A percentile compares a stretch with the other conserved stretches of the same genome.
Evolutionary conservation across 1,140 invertebrate species (phyloP).

Genomic region (Agrypnia vestita): DNA sequence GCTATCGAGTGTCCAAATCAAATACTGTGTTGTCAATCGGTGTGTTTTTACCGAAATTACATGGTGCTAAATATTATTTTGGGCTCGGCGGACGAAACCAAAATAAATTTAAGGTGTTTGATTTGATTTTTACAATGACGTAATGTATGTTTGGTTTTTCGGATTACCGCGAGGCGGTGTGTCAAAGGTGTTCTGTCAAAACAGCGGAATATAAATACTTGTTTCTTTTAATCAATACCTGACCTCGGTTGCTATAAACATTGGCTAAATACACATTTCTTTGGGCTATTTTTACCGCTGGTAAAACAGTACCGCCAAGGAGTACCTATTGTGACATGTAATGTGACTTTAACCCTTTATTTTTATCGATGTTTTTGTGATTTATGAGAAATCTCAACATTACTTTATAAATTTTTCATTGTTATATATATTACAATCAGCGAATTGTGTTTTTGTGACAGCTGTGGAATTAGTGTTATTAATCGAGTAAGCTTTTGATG

Average conservation of each 20-base stretch:
- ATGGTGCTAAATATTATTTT: conserved; percentile 38
- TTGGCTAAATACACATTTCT: background rate
- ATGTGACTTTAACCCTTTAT: too few species aligned
- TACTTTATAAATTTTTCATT: too few species aligned
- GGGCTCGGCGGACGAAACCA: conserved; percentile 44
- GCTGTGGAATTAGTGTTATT: too few species aligned
- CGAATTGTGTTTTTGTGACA: too few species aligned
- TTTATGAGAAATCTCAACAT: background rate
- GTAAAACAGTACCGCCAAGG: background rate
- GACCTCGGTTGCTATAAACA: conserved; percentile 40
- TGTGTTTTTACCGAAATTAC: background rate
- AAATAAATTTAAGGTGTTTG: conserved; percentile 31
- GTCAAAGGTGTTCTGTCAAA: conserved; percentile 2
- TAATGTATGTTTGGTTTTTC: conserved; percentile 23
- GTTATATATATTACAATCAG: too few species aligned
- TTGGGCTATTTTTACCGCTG: conserved; percentile 7
- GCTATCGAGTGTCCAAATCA: background rate
- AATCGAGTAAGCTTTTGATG: too few species aligned
- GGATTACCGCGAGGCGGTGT: background rate
- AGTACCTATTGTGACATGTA: too few species aligned
- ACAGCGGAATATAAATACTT: background rate
- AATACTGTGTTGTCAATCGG: background rate
- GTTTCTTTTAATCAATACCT: conserved; percentile 29
- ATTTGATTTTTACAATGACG: conserved; percentile 28
- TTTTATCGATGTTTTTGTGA: background rate